Evolutionary conservation across 1,140 invertebrate species (phyloP).

Genomic region (Tetraneura akinire): DNA sequence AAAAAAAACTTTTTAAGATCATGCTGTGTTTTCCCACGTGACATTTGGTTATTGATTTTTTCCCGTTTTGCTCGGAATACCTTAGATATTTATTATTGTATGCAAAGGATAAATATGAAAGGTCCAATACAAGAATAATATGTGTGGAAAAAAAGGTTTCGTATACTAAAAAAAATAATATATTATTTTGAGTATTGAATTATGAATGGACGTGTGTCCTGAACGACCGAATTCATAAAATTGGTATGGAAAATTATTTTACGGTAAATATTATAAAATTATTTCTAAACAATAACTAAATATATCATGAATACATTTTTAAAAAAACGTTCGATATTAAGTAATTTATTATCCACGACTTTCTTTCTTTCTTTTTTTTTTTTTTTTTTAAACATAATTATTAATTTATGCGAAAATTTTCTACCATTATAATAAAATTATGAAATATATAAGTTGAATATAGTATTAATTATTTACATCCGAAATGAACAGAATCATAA

Average conservation of each 20-base stretch:
- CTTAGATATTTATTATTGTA: constrained; percentile 17
- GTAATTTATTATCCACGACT: too few relatives aligned
- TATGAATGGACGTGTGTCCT: background rate
- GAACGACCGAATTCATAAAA: background rate
- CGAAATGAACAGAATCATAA: too few relatives aligned
- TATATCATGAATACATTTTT: too few relatives aligned
- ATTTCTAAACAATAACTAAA: too few relatives aligned
- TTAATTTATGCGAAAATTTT: too few relatives aligned
- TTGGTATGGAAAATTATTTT: background rate
- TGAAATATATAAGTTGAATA: too few relatives aligned
- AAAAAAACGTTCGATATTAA: too few relatives aligned
- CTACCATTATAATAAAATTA: too few relatives aligned
- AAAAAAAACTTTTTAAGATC: background rate
- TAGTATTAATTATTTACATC: too few relatives aligned
- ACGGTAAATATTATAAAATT: background rate
- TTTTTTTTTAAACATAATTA: too few relatives aligned
- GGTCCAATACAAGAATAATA: background rate
- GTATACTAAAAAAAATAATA: background rate
- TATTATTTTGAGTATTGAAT: background rate
- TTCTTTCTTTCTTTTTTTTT: too few relatives aligned
- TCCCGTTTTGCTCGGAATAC: background rate
- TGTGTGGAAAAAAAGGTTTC: background rate
- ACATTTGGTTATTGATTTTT: constrained; percentile 21
- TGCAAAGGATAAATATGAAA: constrained; percentile 2
- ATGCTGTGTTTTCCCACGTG: constrained; percentile 17